Percentiles rank a stretch among this genome's conserved stretches.
Conservation (phyloP, 1,140 invertebrate genomes). For the Drosophila serrata region DNA sequence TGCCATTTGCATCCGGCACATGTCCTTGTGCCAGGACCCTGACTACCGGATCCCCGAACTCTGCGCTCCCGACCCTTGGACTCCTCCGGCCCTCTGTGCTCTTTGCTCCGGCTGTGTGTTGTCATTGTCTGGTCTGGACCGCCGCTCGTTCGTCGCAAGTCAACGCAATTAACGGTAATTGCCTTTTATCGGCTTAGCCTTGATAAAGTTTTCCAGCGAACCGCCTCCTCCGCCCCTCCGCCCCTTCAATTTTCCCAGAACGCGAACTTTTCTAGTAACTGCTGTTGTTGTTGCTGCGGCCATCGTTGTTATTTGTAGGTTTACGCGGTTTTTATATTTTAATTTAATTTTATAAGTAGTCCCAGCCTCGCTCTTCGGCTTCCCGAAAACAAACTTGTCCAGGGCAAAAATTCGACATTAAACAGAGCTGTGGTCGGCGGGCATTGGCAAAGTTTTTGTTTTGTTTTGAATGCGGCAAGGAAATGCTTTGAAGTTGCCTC, state of each 20-base stretch:
- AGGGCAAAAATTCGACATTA: slow-evolving; percentile 74
- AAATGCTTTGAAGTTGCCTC: slow-evolving; percentile 72
- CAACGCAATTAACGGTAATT: slow-evolving; percentile 84
- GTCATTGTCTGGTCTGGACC: slow-evolving; percentile 57
- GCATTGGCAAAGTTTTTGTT: slow-evolving; percentile 55
- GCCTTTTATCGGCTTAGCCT: slow-evolving; percentile 83
- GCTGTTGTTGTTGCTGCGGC: slow-evolving; percentile 38
- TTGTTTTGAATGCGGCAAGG: slow-evolving; percentile 50
- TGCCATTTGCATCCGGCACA: slow-evolving; percentile 75
- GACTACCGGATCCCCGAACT: neutral
- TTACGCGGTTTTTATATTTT: slow-evolving; percentile 83
- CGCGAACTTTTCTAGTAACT: slow-evolving; percentile 37
- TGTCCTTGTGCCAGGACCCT: slow-evolving; percentile 25
- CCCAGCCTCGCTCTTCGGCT: slow-evolving; percentile 6
- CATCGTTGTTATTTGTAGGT: slow-evolving; percentile 70
- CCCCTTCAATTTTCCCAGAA: neutral
- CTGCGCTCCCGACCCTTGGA: neutral
- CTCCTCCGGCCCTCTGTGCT: slow-evolving; percentile 3
- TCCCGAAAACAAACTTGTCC: slow-evolving; percentile 52
- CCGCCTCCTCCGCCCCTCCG: neutral
- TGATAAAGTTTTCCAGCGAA: slow-evolving; percentile 71
- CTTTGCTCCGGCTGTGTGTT: slow-evolving; percentile 50
- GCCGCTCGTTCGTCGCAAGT: slow-evolving; percentile 55
- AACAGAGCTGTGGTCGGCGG: slow-evolving; percentile 49
- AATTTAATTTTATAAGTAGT: slow-evolving; percentile 81